These are phyloP conservation scores for Serripes groenlandicus DNA, from an alignment of 2,888 invertebrate genomes.

Conservation along the genomic window DNA sequence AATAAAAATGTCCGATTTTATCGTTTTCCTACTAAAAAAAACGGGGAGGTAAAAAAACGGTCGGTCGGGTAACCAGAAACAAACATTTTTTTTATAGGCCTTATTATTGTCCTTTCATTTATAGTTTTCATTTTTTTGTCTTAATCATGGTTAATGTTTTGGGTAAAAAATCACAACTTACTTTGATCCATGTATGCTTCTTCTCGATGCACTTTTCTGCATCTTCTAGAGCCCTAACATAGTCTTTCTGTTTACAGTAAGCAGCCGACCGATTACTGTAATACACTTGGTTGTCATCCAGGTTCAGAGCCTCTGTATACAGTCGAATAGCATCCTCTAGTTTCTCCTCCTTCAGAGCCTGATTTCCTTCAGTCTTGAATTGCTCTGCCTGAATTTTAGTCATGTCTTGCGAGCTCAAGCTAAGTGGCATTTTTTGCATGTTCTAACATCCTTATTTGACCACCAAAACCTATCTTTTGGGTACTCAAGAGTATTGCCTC, in stretches of 20 bases:
- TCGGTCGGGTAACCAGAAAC: too few species aligned
- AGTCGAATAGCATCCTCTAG: conserved; percentile 92
- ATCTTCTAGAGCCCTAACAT: conserved; percentile 92
- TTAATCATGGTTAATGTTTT: too few species aligned
- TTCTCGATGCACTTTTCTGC: conserved; percentile 93
- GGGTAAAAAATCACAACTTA: conserved; percentile 48
- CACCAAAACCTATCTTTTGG: too few species aligned
- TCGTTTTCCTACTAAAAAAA: too few species aligned
- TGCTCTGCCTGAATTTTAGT: conserved; percentile 90
- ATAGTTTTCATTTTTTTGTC: too few species aligned
- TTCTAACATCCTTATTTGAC: too few species aligned
- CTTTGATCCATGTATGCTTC: conserved; percentile 94
- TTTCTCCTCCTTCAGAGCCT: conserved; percentile 92
- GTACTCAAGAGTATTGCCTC: too few species aligned
- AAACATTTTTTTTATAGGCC: too few species aligned
- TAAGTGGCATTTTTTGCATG: too few species aligned
- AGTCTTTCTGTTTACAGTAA: conserved; percentile 93
- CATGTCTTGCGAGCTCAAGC: background rate
- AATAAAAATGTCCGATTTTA: too few species aligned
- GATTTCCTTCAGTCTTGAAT: conserved; percentile 95
- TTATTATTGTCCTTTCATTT: too few species aligned
- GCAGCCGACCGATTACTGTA: conserved; percentile 97
- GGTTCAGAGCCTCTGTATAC: conserved; percentile 93
- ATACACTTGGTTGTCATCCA: conserved; percentile 95
- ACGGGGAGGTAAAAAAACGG: too few species aligned